Evolutionary conservation across 1,140 invertebrate species (phyloP), one percentile per base, ranked within the genome.

Genomic region (Hypsibius dujardini): DNA sequence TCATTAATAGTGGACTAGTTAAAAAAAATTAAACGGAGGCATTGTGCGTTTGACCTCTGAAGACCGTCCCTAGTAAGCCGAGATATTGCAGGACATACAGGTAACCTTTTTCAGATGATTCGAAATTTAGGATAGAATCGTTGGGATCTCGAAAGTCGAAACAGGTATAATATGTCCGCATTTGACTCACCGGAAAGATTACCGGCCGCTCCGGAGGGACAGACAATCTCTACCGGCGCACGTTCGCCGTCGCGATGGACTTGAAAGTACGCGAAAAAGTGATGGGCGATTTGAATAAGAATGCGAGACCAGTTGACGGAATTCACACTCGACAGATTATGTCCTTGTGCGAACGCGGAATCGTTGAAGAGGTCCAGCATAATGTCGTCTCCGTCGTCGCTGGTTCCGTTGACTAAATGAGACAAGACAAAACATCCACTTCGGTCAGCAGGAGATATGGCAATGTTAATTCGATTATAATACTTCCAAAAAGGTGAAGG

Each of bases 231-330:
- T 2, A 81, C 76, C 42, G 76, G 74, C n/a, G 71, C 46, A 46
- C 76, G 50, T 56, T 56, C 50, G 7, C 15, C 70, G 28, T 28
- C 28, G 28, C 28, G 28, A 28, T 28, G 28, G 7, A n/a, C 46
- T 74, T 79, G 76, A 47, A 82, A 75, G 73, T 81, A 82, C 12
- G 77, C 76, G 75, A 79, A 82, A 72, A 82, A 78, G 72, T 77
- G 82, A 72, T 82, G 81, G 42, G 79, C 79, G 50, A 79, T 78
- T 74, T 83, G 82, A 14, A 81, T 76, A 76, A 83, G 76, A 50
- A 83, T 79, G 46, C 82, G 74, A 1, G 78, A 78, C 80, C 81
- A 83, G 76, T 83, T 83, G 72, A 82, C 77, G 14, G 82, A 83
- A 73, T 83, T 83, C 46, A 81, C 76, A 46, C 77, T 79, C 2